phyloP scores from a whole-genome alignment of 2,113 vertebrate genomes.

The Turdus rufiventris region DNA sequence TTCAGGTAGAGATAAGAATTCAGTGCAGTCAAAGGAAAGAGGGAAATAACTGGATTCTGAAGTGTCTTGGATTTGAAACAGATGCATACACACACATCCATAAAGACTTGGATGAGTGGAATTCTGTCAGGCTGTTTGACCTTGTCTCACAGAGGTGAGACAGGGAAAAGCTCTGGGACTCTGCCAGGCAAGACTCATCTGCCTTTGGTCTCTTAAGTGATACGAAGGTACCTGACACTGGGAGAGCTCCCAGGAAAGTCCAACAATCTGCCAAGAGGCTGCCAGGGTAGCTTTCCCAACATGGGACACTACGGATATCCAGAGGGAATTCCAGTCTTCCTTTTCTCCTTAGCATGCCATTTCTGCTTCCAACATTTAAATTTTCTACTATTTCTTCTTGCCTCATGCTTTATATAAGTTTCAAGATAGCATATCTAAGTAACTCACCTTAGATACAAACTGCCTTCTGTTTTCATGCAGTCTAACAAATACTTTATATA shows the following conservation, averaged over 20 bases:
- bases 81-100: background rate
- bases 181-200: background rate
- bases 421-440: background rate
- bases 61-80: background rate
- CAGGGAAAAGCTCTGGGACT: background rate
- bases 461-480: background rate
- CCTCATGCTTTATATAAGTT: background rate
- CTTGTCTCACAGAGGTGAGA: background rate
- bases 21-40: background rate
- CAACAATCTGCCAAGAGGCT: background rate
- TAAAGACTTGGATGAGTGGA: background rate
- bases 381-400: background rate
- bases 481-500: background rate
- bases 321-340: background rate
- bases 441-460: background rate
- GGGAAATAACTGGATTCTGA: background rate
- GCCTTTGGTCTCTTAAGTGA: background rate
- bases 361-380: background rate
- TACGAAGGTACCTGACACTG: accelerated
- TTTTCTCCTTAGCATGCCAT: background rate
- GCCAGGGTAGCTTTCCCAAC: background rate
- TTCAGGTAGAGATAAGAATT: background rate
- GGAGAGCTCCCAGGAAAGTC: background rate
- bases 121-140: background rate
- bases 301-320: background rate